A percentile compares a stretch with the other conserved stretches of the same genome.
Conservation (phyloP, 2,113 vertebrate species). For the Halcyon senegalensis region DNA sequence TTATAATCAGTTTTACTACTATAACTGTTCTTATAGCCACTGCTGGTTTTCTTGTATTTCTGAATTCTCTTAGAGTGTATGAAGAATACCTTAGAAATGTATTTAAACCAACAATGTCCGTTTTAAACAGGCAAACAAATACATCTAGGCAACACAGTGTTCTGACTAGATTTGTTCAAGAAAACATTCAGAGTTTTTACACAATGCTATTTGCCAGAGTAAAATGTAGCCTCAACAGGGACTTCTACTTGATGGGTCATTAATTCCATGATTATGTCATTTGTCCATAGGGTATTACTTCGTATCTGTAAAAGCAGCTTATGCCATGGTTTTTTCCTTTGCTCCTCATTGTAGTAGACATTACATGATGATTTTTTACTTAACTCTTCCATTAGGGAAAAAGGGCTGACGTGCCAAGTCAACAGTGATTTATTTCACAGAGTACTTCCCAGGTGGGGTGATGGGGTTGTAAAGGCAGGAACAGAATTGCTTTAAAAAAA, state of each 20-base stretch:
- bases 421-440: background rate
- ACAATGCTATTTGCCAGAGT: background rate
- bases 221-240: background rate
- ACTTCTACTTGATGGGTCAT: background rate
- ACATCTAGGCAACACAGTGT: background rate
- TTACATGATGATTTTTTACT: background rate
- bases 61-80: background rate
- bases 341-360: background rate
- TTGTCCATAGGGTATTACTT: background rate
- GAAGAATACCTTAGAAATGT: background rate
- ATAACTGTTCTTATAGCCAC: fast-evolving
- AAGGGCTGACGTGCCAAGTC: background rate
- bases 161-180: background rate
- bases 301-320: background rate
- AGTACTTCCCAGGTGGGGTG: background rate
- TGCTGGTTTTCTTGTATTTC: background rate
- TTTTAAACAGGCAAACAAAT: background rate
- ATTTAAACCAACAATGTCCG: background rate
- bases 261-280: background rate
- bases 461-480: background rate
- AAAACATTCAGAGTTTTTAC: background rate
- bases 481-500: background rate
- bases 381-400: background rate
- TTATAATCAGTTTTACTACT: background rate
- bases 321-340: background rate